phyloP scores from a whole-genome alignment of 2,797 vertebrate species.

The Neomorphus geoffroyi region DNA sequence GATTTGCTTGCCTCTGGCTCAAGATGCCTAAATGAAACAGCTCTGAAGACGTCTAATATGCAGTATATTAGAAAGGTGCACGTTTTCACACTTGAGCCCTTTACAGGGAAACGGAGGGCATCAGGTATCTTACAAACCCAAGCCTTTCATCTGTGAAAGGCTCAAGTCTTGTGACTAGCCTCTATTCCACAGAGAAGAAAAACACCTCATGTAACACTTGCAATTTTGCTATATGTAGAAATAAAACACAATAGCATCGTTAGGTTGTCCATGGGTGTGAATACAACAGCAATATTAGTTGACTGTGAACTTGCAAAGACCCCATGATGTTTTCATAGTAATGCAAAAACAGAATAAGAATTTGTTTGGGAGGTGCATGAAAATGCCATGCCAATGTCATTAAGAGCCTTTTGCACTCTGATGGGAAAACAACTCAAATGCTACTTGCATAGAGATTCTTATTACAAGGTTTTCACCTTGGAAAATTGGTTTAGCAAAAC shows the following conservation, averaged over 20 bases:
- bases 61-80: background rate
- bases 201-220: background rate
- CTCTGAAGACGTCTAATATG: background rate
- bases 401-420: background rate
- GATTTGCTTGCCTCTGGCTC: background rate
- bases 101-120: background rate
- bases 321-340: background rate
- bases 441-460: background rate
- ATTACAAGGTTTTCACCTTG: background rate
- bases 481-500: background rate
- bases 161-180: background rate
- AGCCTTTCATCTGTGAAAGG: background rate
- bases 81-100: background rate
- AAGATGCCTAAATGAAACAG: background rate
- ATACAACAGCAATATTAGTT: background rate
- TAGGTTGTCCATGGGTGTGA: background rate
- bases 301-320: background rate
- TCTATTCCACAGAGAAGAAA: background rate
- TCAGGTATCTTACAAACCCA: background rate
- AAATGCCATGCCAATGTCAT: background rate
- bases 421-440: background rate
- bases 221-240: background rate
- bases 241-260: background rate
- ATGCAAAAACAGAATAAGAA: background rate
- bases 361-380: background rate